A percentile compares a stretch with the other conserved stretches of the same genome.
phyloP scores from a whole-genome alignment of 2,113 vertebrate species.

The Columba livia region DNA sequence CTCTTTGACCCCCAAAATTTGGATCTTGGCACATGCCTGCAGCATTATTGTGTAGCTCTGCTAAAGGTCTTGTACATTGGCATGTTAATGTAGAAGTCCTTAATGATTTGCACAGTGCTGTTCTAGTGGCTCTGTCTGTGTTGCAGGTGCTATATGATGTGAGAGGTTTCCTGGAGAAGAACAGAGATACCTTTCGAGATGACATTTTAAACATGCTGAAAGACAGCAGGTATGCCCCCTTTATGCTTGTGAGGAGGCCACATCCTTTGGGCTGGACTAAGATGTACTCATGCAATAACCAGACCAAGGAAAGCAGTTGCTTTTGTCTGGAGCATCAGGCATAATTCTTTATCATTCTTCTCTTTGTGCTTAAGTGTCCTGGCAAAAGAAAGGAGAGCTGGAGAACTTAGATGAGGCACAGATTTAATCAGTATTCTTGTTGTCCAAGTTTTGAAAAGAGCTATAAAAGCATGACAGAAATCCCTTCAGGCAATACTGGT shows the following conservation, averaged over 20 bases:
- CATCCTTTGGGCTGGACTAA: background rate
- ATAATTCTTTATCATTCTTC: background rate
- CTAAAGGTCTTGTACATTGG: background rate
- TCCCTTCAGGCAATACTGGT: background rate
- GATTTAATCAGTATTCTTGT: background rate
- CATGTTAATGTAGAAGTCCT: background rate
- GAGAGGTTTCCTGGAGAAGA: slow-evolving; percentile 89
- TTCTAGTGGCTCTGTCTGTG: background rate
- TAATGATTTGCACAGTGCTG: background rate
- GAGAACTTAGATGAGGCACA: background rate
- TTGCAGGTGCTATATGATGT: slow-evolving; percentile 87
- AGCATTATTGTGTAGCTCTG: background rate
- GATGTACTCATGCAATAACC: background rate
- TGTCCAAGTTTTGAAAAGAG: slow-evolving; percentile 27
- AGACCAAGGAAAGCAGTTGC: background rate
- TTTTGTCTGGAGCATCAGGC: background rate
- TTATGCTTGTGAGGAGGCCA: background rate
- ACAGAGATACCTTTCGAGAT: slow-evolving; percentile 92
- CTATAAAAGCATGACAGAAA: background rate
- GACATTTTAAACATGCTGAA: slow-evolving; percentile 91
- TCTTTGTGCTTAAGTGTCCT: background rate
- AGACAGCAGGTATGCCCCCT: slow-evolving; percentile 84
- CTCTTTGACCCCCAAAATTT: background rate
- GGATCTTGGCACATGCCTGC: background rate
- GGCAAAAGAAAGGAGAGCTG: background rate